Conservation (phyloP, 92 coral and sea anemone species). For the Siderastrea radians region DNA sequence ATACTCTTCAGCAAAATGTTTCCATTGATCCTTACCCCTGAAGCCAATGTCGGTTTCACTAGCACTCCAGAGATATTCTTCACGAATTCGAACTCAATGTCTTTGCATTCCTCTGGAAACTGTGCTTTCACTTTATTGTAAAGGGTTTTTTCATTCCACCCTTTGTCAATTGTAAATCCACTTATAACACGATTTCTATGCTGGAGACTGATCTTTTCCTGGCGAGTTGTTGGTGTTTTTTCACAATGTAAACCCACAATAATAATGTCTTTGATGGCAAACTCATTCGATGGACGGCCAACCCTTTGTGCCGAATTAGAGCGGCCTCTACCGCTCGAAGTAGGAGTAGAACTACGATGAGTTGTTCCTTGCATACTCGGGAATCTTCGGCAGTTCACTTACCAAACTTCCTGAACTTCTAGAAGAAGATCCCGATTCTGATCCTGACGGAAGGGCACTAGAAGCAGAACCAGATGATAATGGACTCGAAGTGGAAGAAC, state of each 20-base stretch:
- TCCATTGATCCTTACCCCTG: slow-evolving; percentile 62
- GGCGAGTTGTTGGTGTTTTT: slow-evolving; percentile 47
- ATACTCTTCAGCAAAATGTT: slow-evolving; percentile 56
- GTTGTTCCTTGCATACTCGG: slow-evolving; percentile 13
- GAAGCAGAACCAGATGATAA: not conserved
- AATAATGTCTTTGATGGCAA: slow-evolving; percentile 46
- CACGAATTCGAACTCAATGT: slow-evolving; percentile 70
- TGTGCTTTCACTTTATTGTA: slow-evolving; percentile 66
- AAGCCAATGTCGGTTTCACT: slow-evolving; percentile 63
- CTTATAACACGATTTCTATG: too few species aligned
- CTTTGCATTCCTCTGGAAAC: slow-evolving; percentile 75
- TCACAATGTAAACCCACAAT: slow-evolving; percentile 59
- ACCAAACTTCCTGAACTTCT: not conserved
- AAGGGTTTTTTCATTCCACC: slow-evolving; percentile 44
- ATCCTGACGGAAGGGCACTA: not conserved
- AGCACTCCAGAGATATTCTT: slow-evolving; percentile 66
- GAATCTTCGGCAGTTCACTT: slow-evolving; percentile 4
- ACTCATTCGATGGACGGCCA: slow-evolving; percentile 34
- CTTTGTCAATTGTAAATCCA: slow-evolving; percentile 58
- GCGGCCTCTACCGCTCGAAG: not conserved
- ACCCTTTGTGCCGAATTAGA: slow-evolving; percentile 6
- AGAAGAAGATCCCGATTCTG: not conserved
- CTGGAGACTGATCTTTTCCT: slow-evolving; percentile 48
- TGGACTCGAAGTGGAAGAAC: not conserved
- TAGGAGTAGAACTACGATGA: not conserved